phyloP scores from a whole-genome alignment of 2,888 invertebrate species.

The Phytoseiulus persimilis region DNA sequence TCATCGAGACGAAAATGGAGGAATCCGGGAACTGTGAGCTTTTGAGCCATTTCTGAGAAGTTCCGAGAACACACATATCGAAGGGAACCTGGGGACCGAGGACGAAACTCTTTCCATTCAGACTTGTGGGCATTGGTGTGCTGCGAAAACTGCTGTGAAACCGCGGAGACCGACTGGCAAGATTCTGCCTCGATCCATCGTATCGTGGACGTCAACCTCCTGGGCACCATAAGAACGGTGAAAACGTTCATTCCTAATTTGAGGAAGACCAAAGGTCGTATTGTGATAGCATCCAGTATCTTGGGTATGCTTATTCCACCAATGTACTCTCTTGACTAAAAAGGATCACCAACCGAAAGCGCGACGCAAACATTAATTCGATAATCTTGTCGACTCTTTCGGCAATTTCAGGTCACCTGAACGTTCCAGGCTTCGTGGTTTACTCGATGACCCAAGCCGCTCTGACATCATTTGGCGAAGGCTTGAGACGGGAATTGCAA shows the following conservation, averaged over 20 bases:
- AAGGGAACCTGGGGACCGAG: too few species aligned
- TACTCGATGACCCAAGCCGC: background rate
- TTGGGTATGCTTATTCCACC: background rate
- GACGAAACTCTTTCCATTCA: background rate
- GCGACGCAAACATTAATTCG: background rate
- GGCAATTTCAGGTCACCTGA: background rate
- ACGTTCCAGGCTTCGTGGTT: background rate
- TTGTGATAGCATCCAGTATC: background rate
- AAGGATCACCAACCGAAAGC: background rate
- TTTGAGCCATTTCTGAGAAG: too few species aligned
- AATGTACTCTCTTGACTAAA: background rate
- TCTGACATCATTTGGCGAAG: background rate
- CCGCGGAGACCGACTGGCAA: background rate
- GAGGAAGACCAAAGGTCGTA: background rate
- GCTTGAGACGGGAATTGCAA: background rate
- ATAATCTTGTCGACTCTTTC: too few species aligned
- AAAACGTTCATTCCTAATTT: background rate
- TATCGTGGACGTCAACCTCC: background rate
- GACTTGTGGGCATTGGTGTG: background rate
- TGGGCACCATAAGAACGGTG: background rate
- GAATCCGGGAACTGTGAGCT: background rate
- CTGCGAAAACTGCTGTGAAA: background rate
- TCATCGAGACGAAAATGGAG: background rate
- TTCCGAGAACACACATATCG: too few species aligned
- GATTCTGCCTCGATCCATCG: background rate